Base-by-base conservation (phyloP, 2,888 invertebrate species). In the Yponomeuta malinellus region DNA sequence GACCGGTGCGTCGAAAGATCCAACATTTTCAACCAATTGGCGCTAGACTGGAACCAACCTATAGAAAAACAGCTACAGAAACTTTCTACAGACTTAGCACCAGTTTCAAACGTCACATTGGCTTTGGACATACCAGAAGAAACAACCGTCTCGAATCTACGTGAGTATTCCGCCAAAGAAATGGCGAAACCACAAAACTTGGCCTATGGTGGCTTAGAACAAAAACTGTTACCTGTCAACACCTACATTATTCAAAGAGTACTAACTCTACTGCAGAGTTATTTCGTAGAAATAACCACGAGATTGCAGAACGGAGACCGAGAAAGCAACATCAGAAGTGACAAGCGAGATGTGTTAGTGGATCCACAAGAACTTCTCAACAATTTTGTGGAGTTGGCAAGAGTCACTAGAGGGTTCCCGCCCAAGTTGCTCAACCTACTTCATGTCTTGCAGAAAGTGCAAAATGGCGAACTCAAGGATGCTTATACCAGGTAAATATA, bases 161-260 rank as follows among this genome's bases (percentile, higher is more conserved):
- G 84, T 72, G 79, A 80, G 15, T 84, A 82, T 72, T 68, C 84
- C 9, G 52, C 73, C 1, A 82, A 79, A 70, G 68, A 76, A 2
- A 68, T 75, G 10, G 75, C 80, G 68, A 77, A 74, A 31, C 43
- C 74, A 4, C 75, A 76, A 69, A 74, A 74, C 31, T 70, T 70
- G 63, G 70, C 63, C 68, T 74, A 75, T 70, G 71, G 75, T 6
- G 75, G 73, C 43, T 66, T 76, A 43, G 76, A 81, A 63, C 69
- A 89, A 77, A 77, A 93, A 78, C 78, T 95, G 3, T 82, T 95
- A 74, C 95, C 95, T 72, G 78, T 94, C 65, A 93, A 94, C 74
- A 89, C 93, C 15, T 93, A 93, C 72, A 79, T 93, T 9, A 81
- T 93, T 65, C 83, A 89, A 72, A 83, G 90, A 75, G 78, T 93